phyloP scores from a whole-genome alignment of 2,888 invertebrate species.

The Drosophila robusta region DNA sequence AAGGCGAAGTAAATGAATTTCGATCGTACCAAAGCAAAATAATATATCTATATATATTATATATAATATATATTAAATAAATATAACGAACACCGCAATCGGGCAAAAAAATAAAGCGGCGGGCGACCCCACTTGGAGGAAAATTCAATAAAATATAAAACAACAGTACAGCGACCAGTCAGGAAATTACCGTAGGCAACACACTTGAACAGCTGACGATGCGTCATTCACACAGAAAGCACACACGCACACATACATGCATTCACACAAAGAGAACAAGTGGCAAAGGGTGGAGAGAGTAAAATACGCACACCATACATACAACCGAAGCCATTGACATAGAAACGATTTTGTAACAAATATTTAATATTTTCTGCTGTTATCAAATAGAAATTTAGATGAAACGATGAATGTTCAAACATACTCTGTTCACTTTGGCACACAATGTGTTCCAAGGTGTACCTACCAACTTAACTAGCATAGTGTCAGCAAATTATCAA shows the following conservation, averaged over 20 bases:
- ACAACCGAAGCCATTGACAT: constrained; percentile 33
- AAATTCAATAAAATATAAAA: constrained; percentile 79
- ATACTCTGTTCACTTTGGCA: background rate
- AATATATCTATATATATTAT: background rate
- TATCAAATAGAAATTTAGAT: background rate
- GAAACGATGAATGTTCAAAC: background rate
- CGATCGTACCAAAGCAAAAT: constrained; percentile 21
- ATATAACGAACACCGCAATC: constrained; percentile 1
- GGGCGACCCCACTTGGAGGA: constrained; percentile 39
- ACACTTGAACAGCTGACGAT: constrained; percentile 74
- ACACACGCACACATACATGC: constrained; percentile 16
- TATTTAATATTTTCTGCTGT: background rate
- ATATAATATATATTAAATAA: constrained; percentile 4
- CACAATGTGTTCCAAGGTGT: background rate
- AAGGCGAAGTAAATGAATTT: background rate
- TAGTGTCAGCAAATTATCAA: constrained; percentile 49
- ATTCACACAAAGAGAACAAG: constrained; percentile 41
- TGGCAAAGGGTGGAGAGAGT: constrained; percentile 31
- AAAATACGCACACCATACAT: constrained; percentile 15
- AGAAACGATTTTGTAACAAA: constrained; percentile 7
- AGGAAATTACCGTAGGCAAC: constrained; percentile 66
- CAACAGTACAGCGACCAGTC: constrained; percentile 47
- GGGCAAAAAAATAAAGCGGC: constrained; percentile 16
- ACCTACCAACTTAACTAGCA: constrained; percentile 10
- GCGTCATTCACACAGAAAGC: constrained; percentile 71